Percentiles rank a stretch among this genome's conserved stretches.
These are phyloP conservation scores for Callipepla californica DNA, from an alignment of 2,113 vertebrate genomes.

Conservation along the genomic window DNA sequence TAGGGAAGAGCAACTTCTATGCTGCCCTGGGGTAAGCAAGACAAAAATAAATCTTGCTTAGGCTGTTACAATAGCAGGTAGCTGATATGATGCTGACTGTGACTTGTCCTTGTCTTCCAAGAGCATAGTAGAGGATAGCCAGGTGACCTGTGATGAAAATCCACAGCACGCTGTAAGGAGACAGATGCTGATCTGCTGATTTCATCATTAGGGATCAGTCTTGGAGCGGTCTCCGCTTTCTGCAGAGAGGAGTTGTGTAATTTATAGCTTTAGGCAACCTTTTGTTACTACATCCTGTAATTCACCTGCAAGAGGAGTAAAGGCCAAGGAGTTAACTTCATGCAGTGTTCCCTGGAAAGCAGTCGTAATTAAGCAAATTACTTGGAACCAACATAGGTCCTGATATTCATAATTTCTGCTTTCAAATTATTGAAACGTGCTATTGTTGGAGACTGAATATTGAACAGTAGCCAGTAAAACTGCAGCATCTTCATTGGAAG, in stretches of 20 bases:
- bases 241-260: background rate
- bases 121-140: background rate
- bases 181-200: background rate
- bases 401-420: background rate
- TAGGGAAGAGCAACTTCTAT: background rate
- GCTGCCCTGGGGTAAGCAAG: background rate
- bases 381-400: background rate
- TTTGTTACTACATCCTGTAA: background rate
- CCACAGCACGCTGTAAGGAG: background rate
- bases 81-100: background rate
- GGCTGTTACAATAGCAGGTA: background rate
- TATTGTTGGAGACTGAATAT: background rate
- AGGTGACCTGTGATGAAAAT: background rate
- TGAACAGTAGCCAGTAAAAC: background rate
- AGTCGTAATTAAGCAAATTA: background rate
- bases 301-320: slow-evolving; percentile 4
- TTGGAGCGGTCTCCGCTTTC: background rate
- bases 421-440: background rate
- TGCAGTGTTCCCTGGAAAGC: background rate
- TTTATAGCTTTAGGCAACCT: slow-evolving; percentile 40
- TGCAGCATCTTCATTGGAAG: background rate
- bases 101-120: slow-evolving; percentile 4
- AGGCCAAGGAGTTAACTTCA: background rate
- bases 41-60: background rate
- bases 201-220: slow-evolving; percentile 4